Conservation (phyloP, 2,888 invertebrate genomes). For the Cheilosia urbana region DNA sequence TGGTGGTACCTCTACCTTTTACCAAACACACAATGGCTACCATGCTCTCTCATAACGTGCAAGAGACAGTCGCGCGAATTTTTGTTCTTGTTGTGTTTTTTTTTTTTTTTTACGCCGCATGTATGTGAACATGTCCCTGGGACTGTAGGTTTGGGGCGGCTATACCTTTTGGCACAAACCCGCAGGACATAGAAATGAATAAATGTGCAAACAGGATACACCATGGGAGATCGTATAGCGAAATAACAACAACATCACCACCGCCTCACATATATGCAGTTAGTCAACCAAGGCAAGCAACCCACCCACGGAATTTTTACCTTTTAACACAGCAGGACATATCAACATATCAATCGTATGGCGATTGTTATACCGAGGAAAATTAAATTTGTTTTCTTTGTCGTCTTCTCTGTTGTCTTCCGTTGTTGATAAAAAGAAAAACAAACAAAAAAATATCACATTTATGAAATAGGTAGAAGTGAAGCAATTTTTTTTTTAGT, state of each 20-base stretch:
- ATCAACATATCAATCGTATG: constrained; percentile 75
- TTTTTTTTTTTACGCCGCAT: constrained; percentile 41
- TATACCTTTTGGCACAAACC: constrained; percentile 72
- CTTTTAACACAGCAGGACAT: constrained; percentile 75
- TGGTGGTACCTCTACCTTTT: constrained; percentile 44
- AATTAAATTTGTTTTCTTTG: constrained; percentile 13
- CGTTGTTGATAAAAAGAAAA: constrained; percentile 24
- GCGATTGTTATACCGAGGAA: constrained; percentile 53
- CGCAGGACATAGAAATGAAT: constrained; percentile 75
- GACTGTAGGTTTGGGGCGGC: constrained; percentile 45
- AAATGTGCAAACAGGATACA: constrained; percentile 76
- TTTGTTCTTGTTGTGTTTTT: background rate
- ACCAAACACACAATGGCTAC: constrained; percentile 62
- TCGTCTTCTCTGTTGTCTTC: constrained; percentile 20
- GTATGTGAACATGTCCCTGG: constrained; percentile 60
- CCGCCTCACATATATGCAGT: constrained; percentile 15
- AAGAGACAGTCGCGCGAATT: constrained; percentile 43
- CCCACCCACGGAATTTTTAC: constrained; percentile 70
- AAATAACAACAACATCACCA: constrained; percentile 41
- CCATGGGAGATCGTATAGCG: constrained; percentile 70
- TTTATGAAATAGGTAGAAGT: no score
- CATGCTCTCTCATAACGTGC: constrained; percentile 23
- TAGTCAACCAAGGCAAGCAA: constrained; percentile 54
- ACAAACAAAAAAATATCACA: background rate
- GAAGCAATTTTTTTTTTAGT: no score